phyloP scores from a whole-genome alignment of 1,140 invertebrate genomes.

The Bombus turneri region DNA sequence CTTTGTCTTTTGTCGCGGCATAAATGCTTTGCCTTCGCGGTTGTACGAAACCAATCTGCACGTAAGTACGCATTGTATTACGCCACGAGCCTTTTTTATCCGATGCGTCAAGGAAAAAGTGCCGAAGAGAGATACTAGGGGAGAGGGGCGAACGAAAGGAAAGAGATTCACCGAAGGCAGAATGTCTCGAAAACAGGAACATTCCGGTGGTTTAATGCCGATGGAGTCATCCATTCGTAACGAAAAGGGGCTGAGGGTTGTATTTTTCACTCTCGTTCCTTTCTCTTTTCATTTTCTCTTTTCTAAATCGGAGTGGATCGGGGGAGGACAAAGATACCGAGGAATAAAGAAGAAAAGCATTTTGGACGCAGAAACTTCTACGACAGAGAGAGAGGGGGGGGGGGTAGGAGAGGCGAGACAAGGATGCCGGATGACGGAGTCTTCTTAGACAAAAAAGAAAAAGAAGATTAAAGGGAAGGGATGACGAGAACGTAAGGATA shows the following conservation, averaged over 20 bases:
- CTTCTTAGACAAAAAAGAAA: background rate
- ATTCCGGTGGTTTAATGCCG: constrained; percentile 64
- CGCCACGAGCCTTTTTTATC: constrained; percentile 27
- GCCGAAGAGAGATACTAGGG: background rate
- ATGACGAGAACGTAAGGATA: too few species aligned
- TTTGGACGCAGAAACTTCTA: constrained; percentile 33
- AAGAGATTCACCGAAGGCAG: background rate
- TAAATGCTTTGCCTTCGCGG: constrained; percentile 15
- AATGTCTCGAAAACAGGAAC: constrained; percentile 63
- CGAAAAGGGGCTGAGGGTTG: constrained; percentile 1
- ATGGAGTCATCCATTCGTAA: constrained; percentile 36
- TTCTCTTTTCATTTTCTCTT: constrained; percentile 38
- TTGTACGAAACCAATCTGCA: constrained; percentile 31
- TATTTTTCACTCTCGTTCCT: constrained; percentile 25
- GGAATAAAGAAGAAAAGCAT: constrained; percentile 32
- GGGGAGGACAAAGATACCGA: constrained; percentile 21
- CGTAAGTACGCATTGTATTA: constrained; percentile 30
- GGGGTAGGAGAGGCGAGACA: background rate
- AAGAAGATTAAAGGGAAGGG: constrained; percentile 13
- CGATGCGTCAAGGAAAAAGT: constrained; percentile 31
- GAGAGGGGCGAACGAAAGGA: constrained; percentile 1
- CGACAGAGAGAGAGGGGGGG: background rate
- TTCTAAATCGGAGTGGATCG: constrained; percentile 1
- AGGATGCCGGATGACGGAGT: constrained; percentile 1
- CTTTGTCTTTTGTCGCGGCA: background rate